These are phyloP conservation scores for Epinotia ramella DNA, from an alignment of 2,888 invertebrate species.

Conservation along the genomic window DNA sequence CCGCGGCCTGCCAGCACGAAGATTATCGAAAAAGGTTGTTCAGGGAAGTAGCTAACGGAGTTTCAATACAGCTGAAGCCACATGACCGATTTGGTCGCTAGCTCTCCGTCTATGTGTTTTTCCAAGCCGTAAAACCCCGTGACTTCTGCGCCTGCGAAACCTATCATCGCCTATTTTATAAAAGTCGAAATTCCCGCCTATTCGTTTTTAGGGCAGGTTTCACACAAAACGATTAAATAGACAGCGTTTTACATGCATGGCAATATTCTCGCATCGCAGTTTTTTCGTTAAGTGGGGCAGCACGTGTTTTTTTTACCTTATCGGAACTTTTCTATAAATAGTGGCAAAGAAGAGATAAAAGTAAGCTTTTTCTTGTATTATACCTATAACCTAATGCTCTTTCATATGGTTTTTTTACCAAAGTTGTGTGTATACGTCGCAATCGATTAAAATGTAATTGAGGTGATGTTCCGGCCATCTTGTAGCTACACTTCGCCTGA, in stretches of 20 bases:
- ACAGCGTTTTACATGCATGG: slow-evolving; percentile 5
- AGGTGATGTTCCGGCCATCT: too few species aligned
- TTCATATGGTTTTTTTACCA: too few species aligned
- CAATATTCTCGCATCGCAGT: slow-evolving; percentile 24
- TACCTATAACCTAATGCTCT: background rate
- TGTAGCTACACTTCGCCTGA: too few species aligned
- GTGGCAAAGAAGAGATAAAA: slow-evolving; percentile 17
- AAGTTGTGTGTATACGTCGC: too few species aligned
- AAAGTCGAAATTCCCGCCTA: slow-evolving; percentile 2
- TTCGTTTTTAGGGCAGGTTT: background rate
- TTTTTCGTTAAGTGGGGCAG: slow-evolving; percentile 3
- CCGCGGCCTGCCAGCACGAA: too few species aligned
- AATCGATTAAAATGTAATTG: too few species aligned
- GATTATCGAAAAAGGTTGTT: too few species aligned
- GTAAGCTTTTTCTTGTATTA: slow-evolving; percentile 16
- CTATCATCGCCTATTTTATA: slow-evolving; percentile 12
- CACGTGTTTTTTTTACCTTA: background rate
- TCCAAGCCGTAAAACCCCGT: background rate
- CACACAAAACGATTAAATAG: slow-evolving; percentile 11
- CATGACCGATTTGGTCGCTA: too few species aligned
- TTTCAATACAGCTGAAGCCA: too few species aligned
- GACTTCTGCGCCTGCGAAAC: slow-evolving; percentile 5
- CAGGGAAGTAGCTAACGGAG: too few species aligned
- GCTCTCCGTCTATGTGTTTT: too few species aligned
- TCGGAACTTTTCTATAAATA: background rate